These are phyloP conservation scores for Hormiphora californensis DNA, from an alignment of 37 sponge, comb jelly and placozoan genomes.

Conservation along the genomic window DNA sequence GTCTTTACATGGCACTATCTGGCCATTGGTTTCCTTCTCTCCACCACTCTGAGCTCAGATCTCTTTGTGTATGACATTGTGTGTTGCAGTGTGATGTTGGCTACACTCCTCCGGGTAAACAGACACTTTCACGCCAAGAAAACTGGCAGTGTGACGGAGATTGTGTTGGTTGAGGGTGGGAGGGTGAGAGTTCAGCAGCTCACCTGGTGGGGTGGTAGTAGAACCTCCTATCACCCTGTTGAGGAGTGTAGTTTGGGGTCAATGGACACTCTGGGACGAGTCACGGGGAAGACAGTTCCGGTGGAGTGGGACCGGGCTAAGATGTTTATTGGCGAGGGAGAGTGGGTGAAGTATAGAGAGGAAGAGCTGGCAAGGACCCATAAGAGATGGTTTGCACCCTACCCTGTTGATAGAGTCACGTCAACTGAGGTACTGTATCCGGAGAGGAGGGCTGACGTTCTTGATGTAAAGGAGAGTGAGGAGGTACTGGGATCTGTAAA, in stretches of 20 bases:
- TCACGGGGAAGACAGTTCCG: not conserved
- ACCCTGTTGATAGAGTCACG: too few relatives aligned
- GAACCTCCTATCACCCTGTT: not conserved
- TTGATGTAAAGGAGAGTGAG: too few relatives aligned
- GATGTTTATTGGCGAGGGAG: constrained; percentile 16
- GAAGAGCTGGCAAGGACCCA: not conserved
- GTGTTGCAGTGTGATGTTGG: not conserved
- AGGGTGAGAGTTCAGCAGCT: not conserved
- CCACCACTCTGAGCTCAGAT: not conserved
- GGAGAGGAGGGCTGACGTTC: too few relatives aligned
- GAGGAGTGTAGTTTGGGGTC: constrained; percentile 18
- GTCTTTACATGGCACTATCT: constrained; percentile 1
- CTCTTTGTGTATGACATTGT: constrained; percentile 1
- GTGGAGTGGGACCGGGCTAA: not conserved
- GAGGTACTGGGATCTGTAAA: too few relatives aligned
- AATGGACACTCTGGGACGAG: not conserved
- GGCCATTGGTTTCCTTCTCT: not conserved
- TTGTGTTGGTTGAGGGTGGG: not conserved
- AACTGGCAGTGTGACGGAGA: not conserved
- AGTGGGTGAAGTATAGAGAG: not conserved
- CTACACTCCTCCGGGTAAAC: not conserved
- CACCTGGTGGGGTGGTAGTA: not conserved
- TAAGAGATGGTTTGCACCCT: not conserved
- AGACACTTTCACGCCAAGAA: not conserved
- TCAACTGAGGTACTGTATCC: too few relatives aligned